phyloP scores from a whole-genome alignment of 2,888 invertebrate species.

The Athetis lepigone region DNA sequence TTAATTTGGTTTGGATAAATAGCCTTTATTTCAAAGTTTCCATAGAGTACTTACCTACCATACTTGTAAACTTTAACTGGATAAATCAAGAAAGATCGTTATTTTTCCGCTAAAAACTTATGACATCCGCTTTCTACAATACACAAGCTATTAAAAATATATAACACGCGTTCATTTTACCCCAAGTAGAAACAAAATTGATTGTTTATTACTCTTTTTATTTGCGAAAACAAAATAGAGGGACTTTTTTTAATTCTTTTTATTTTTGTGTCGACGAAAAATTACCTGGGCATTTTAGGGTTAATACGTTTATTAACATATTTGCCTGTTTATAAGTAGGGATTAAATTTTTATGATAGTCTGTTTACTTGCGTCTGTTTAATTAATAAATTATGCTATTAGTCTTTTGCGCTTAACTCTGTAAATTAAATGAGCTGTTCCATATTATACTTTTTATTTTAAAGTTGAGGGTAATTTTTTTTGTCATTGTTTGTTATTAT shows the following conservation, averaged over 20 bases:
- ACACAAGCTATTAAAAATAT: constrained; percentile 61
- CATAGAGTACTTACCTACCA: too few relatives aligned
- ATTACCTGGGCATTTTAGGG: constrained; percentile 34
- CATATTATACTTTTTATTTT: constrained; percentile 23
- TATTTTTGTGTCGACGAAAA: constrained; percentile 12
- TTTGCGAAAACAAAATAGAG: constrained; percentile 42
- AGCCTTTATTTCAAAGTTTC: too few relatives aligned
- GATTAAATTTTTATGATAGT: constrained; percentile 36
- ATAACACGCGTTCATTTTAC: constrained; percentile 52
- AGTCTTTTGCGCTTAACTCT: constrained; percentile 3
- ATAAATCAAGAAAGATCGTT: neutral
- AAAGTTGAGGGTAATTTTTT: constrained; percentile 2
- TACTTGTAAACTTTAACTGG: too few relatives aligned
- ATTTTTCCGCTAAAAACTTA: constrained; percentile 15
- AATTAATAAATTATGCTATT: constrained; percentile 40
- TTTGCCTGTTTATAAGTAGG: constrained; percentile 31
- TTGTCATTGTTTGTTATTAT: too few relatives aligned
- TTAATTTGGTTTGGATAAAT: too few relatives aligned
- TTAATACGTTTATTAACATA: constrained; percentile 49
- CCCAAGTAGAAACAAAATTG: constrained; percentile 57
- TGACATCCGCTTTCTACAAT: constrained; percentile 15
- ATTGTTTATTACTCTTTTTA: constrained; percentile 58
- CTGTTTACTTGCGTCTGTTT: constrained; percentile 45
- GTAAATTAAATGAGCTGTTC: constrained; percentile 26
- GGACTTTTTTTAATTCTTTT: constrained; percentile 19